Percentiles rank a stretch among this genome's conserved stretches.
Evolutionary conservation across 2,113 vertebrate species (phyloP).

Genomic region (Dipodomys spectabilis): DNA sequence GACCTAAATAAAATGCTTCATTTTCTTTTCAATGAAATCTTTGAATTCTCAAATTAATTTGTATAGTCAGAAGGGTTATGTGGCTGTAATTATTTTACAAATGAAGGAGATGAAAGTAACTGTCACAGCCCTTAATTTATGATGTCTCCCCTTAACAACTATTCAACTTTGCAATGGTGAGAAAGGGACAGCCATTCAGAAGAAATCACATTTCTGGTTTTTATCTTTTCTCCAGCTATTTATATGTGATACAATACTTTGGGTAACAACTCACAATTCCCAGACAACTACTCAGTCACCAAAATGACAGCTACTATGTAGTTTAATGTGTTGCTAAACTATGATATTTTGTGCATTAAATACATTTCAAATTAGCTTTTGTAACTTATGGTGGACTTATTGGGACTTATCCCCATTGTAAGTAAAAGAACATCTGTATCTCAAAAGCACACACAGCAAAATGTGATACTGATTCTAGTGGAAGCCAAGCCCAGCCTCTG

Average conservation of each 20-base stretch:
- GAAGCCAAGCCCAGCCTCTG: neutral
- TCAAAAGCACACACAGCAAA: neutral
- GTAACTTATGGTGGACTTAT: neutral
- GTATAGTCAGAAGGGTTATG: neutral
- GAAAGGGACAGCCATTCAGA: neutral
- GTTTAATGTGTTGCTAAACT: neutral
- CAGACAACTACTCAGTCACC: too few relatives aligned
- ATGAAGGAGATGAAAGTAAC: slow-evolving; percentile 30
- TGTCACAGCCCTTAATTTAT: neutral
- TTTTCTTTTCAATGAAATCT: slow-evolving; percentile 55
- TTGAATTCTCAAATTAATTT: slow-evolving; percentile 35
- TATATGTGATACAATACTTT: neutral
- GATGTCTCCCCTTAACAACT: neutral
- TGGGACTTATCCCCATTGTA: neutral
- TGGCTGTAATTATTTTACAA: slow-evolving; percentile 15
- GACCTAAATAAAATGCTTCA: slow-evolving; percentile 48
- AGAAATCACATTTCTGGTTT: neutral
- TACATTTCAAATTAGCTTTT: neutral
- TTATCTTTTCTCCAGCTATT: neutral
- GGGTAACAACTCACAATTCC: neutral
- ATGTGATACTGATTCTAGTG: neutral
- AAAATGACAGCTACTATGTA: neutral
- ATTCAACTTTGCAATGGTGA: neutral
- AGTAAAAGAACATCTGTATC: neutral
- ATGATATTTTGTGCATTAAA: too few relatives aligned